Evolutionary conservation across 2,888 invertebrate species (phyloP).

Genomic region (Cosmorhoe ocellata): DNA sequence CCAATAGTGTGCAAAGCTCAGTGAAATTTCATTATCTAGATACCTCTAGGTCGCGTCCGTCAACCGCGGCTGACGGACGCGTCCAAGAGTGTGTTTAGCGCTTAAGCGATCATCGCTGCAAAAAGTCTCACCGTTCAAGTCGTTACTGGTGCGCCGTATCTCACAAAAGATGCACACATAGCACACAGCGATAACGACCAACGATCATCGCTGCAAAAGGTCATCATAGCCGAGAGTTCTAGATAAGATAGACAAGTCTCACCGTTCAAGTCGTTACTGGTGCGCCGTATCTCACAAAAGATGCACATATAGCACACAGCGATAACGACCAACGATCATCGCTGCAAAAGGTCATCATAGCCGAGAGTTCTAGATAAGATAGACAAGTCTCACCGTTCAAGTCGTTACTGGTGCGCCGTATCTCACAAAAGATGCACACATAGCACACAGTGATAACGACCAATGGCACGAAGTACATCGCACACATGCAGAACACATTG

Average conservation of each 20-base stretch:
- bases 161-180: slow-evolving; percentile 89
- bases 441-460: slow-evolving; percentile 88
- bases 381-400: slow-evolving; percentile 73
- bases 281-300: slow-evolving; percentile 87
- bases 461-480: slow-evolving; percentile 90
- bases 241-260: slow-evolving; percentile 34
- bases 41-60: too few species aligned
- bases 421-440: slow-evolving; percentile 87
- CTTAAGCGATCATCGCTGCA: too few species aligned
- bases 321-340: slow-evolving; percentile 87
- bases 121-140: slow-evolving; percentile 75
- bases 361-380: too few species aligned
- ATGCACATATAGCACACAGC: slow-evolving; percentile 88
- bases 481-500: slow-evolving; percentile 87
- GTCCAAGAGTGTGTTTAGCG: too few species aligned
- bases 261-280: slow-evolving; percentile 84
- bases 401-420: slow-evolving; percentile 85
- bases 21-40: too few species aligned
- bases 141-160: slow-evolving; percentile 85
- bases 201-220: too few species aligned
- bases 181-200: slow-evolving; percentile 87
- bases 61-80: too few species aligned
- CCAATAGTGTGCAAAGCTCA: too few species aligned
- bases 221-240: too few species aligned
- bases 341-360: too few species aligned